A percentile compares a stretch with the other conserved stretches of the same genome.
Evolutionary conservation across 2,888 invertebrate species (phyloP).

Genomic region (Macrostomum cliftonense): DNA sequence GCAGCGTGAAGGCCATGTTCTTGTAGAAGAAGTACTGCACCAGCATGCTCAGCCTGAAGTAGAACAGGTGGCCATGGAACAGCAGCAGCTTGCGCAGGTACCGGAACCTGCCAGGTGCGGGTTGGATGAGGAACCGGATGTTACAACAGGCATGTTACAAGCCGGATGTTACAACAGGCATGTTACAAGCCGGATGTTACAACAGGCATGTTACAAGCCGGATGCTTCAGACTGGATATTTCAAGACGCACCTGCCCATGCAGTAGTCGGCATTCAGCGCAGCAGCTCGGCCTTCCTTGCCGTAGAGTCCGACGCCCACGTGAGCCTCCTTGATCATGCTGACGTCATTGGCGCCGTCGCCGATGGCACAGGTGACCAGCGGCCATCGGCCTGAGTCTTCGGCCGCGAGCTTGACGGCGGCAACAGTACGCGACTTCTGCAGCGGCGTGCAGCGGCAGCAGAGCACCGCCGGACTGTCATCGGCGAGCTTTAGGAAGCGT

Average conservation of each 20-base stretch:
- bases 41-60: constrained; percentile 52
- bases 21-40: constrained; percentile 71
- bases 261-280: constrained; percentile 56
- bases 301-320: constrained; percentile 38
- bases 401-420: constrained; percentile 52
- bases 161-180: too few species aligned
- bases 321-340: constrained; percentile 77
- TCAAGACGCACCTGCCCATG: too few species aligned
- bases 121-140: constrained; percentile 41
- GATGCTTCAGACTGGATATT: too few species aligned
- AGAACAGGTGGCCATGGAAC: constrained; percentile 66
- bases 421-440: constrained; percentile 70
- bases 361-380: constrained; percentile 74
- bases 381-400: constrained; percentile 36
- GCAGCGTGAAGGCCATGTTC: constrained; percentile 55
- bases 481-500: too few species aligned
- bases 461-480: constrained; percentile 46
- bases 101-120: constrained; percentile 58
- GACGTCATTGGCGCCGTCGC: constrained; percentile 91
- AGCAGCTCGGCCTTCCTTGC: constrained; percentile 47
- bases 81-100: constrained; percentile 56
- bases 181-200: too few species aligned
- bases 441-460: constrained; percentile 72
- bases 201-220: too few species aligned
- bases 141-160: too few species aligned